Percentiles rank a stretch among this genome's conserved stretches.
These are phyloP conservation scores for Jacana jacana DNA, from an alignment of 2,113 vertebrate species.

Conservation along the genomic window DNA sequence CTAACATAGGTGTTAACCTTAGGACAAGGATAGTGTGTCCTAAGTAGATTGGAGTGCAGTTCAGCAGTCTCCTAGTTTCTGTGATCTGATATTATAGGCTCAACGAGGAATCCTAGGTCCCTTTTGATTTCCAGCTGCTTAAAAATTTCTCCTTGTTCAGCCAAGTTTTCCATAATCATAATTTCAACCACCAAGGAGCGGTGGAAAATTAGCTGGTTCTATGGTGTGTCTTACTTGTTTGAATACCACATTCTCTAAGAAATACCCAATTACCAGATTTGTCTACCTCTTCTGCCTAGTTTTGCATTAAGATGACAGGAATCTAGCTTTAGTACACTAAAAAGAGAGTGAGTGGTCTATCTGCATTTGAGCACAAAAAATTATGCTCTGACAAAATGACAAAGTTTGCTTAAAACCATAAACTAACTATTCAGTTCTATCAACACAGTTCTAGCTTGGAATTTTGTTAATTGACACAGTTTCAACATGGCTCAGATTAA, in stretches of 20 bases:
- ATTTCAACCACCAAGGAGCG: background rate
- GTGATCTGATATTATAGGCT: background rate
- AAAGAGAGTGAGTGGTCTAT: background rate
- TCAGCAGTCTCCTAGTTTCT: background rate
- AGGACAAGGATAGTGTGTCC: background rate
- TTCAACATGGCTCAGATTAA: background rate
- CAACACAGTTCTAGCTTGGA: conserved; percentile 28
- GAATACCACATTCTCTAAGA: background rate
- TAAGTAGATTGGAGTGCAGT: background rate
- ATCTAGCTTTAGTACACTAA: background rate
- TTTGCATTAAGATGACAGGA: background rate
- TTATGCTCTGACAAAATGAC: background rate
- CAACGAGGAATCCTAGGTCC: background rate
- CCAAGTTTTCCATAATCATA: background rate
- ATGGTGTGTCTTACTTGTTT: background rate
- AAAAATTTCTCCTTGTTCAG: background rate
- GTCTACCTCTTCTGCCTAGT: background rate
- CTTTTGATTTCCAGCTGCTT: background rate
- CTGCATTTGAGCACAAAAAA: background rate
- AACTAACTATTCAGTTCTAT: background rate
- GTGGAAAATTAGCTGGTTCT: background rate
- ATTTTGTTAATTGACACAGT: background rate
- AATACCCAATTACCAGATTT: background rate
- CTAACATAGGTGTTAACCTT: no score
- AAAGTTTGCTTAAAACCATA: background rate